Evolutionary conservation across 2,113 vertebrate species (phyloP), one percentile per base, ranked within the genome.

Genomic region (Chroicocephalus ridibundus): DNA sequence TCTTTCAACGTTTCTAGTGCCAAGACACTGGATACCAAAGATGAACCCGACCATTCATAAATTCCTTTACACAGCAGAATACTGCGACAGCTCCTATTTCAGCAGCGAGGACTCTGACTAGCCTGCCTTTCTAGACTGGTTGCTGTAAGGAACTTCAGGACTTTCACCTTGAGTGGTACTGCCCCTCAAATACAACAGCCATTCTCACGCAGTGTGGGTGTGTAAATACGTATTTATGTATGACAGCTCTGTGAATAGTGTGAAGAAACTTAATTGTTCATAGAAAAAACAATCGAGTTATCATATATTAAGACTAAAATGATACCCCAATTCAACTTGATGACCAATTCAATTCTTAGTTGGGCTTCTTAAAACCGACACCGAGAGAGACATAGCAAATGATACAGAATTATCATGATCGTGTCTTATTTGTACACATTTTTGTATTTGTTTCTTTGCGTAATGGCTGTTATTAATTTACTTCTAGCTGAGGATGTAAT

Each of bases 81-180:
- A 97, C 52, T 99, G 98, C 4, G 99, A 99, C 98, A 99, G 99
- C 97, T 99, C 99, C 47, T 99, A 99, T 97, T 99, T 99, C 96
- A 99, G 99, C 97, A 99, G 99, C 3, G 99, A 99, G 1, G 99
- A 99, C 95, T 99, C 99, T 1, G 99, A 99, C 94, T 99, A 97
- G 97, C 55, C 47, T 40, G 54, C n/a, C 21, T 54, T 70, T 68
- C 70, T 8, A 60, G 60, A 31, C 32, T 25, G 68, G 29, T 18
- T 64, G 64, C 81, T 90, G 66, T 78, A 36, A 82, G 89, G 78
- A 93, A 51, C 36, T 68, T 38, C 19, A 31, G 72, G 81, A 75
- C 66, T 81, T 74, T 71, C 64, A 78, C 20, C 62, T 36, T 13
- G 3, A 66, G 13, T 21, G 76, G 58, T 66, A 69, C 24, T 54